These are phyloP conservation scores for Oriolus oriolus DNA, from an alignment of 2,113 vertebrate genomes.

Conservation along the genomic window DNA sequence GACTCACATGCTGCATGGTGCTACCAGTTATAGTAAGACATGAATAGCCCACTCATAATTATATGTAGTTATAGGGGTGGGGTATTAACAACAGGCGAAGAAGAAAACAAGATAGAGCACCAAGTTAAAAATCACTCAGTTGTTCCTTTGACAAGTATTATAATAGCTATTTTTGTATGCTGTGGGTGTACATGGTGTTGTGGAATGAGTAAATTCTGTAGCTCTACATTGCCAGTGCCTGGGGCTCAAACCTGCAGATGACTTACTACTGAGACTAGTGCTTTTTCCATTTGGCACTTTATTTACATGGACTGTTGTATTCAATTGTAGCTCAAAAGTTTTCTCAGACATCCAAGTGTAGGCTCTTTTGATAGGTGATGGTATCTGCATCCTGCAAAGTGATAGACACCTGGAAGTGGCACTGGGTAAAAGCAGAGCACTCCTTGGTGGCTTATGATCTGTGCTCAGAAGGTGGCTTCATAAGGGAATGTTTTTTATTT, in stretches of 20 bases:
- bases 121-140: constrained; percentile 43
- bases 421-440: not conserved
- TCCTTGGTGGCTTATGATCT: not conserved
- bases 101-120: constrained; percentile 47
- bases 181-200: constrained; percentile 36
- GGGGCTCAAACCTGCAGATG: not conserved
- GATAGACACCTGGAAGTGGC: not conserved
- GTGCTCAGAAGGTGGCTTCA: not conserved
- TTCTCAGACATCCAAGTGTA: not conserved
- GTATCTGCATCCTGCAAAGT: not conserved
- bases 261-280: not conserved
- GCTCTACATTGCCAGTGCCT: not conserved
- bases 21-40: constrained; percentile 21
- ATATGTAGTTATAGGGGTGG: constrained; percentile 1
- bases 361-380: not conserved
- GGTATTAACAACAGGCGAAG: constrained; percentile 22
- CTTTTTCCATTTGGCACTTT: not conserved
- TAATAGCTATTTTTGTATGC: constrained; percentile 27
- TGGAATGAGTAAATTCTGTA: constrained; percentile 33
- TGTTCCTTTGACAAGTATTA: constrained; percentile 48
- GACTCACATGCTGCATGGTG: constrained; percentile 29
- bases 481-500: not conserved
- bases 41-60: constrained; percentile 34
- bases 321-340: not conserved
- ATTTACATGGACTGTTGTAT: not conserved